Conservation (phyloP, 2,797 vertebrate species). For the Adrianichthys oophorus region DNA sequence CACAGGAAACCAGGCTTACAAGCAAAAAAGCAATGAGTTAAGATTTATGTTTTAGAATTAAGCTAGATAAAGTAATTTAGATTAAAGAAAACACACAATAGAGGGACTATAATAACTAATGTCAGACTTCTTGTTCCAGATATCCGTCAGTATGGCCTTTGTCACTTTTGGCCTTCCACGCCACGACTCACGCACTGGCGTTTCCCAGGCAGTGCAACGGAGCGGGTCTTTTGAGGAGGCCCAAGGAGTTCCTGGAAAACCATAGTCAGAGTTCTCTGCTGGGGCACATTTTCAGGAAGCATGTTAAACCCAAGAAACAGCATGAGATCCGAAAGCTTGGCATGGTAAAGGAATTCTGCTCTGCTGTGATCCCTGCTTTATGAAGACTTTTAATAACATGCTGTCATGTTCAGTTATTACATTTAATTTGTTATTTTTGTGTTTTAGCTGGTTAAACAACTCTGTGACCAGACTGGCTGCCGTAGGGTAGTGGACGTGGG, state of each 20-base stretch:
- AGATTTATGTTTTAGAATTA: too few species aligned
- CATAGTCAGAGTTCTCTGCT: constrained; percentile 85
- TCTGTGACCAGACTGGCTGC: constrained; percentile 81
- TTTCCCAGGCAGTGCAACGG: constrained; percentile 72
- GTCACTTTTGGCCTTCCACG: constrained; percentile 86
- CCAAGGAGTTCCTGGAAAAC: constrained; percentile 83
- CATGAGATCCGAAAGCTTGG: constrained; percentile 89
- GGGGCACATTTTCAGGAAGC: constrained; percentile 86
- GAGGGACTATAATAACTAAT: neutral
- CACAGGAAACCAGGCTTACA: too few species aligned
- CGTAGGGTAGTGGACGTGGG: constrained; percentile 86
- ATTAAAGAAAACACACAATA: neutral
- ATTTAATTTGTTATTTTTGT: neutral
- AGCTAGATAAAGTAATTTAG: neutral
- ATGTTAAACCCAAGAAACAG: constrained; percentile 94
- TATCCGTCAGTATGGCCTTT: constrained; percentile 88
- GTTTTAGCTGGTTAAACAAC: constrained; percentile 82
- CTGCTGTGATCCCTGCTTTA: neutral
- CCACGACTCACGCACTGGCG: constrained; percentile 78
- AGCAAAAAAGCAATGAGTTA: too few species aligned
- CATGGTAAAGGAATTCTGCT: constrained; percentile 45
- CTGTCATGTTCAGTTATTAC: neutral
- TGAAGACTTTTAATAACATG: neutral
- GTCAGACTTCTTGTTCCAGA: constrained; percentile 49
- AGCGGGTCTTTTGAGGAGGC: constrained; percentile 16